phyloP scores from a whole-genome alignment of 2,888 invertebrate genomes.

The Eudasyphora cyanicolor region DNA sequence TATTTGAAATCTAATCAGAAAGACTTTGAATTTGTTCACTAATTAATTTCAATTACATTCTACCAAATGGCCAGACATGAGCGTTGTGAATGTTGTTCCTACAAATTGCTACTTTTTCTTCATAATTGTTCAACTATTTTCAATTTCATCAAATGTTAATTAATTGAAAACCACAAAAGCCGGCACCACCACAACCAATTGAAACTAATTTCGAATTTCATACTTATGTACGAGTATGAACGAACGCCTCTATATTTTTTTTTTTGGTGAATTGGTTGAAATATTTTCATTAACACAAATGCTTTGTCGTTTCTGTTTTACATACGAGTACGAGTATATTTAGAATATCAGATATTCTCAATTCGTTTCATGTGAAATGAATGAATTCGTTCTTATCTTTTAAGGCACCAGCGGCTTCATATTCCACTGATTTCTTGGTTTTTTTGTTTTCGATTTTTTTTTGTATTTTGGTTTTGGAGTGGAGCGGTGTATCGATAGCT shows the following conservation, averaged over 20 bases:
- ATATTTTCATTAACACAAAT: conserved; percentile 4
- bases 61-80: neutral
- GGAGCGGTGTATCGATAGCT: neutral
- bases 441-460: too few relatives aligned
- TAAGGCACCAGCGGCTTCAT: neutral
- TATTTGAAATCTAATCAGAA: neutral
- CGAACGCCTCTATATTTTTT: neutral
- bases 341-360: neutral
- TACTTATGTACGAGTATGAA: neutral
- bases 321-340: neutral
- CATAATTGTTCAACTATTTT: neutral
- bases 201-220: conserved; percentile 8
- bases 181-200: conserved; percentile 17
- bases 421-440: neutral
- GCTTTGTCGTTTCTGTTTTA: neutral
- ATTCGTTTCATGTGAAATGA: neutral
- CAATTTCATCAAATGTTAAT: neutral
- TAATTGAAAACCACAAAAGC: neutral
- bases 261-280: too few relatives aligned
- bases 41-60: neutral
- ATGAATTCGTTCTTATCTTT: conserved; percentile 18
- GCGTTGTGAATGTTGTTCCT: neutral
- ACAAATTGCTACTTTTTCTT: neutral
- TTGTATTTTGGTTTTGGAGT: too few relatives aligned
- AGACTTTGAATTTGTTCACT: neutral